Conservation (phyloP, 2,888 invertebrate species). For the Slavum lentiscoides region DNA sequence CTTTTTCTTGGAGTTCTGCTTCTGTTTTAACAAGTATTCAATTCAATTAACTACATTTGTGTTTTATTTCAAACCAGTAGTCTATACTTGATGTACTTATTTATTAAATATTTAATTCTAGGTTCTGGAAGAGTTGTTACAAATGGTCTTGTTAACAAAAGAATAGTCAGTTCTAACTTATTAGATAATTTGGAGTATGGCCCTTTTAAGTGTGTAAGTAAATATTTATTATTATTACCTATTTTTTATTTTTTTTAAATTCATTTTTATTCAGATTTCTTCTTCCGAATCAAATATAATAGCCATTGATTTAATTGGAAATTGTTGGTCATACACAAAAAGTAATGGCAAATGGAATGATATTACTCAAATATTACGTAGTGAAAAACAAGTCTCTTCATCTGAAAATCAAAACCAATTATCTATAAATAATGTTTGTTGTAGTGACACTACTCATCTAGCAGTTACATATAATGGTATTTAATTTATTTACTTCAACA, state of each 20-base stretch:
- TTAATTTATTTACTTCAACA: conserved; percentile 1
- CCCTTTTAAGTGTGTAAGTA: conserved; percentile 47
- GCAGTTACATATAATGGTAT: conserved; percentile 60
- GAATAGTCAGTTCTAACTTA: conserved; percentile 14
- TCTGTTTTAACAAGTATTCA: conserved; percentile 53
- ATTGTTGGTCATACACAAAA: conserved; percentile 56
- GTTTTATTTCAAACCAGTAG: not conserved
- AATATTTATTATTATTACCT: not conserved
- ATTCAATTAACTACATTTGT: not conserved
- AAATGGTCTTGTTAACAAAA: conserved; percentile 35
- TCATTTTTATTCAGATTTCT: conserved; percentile 50
- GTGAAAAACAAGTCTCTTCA: conserved; percentile 49
- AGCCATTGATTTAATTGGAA: conserved; percentile 55
- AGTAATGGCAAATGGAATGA: conserved; percentile 54
- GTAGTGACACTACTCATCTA: conserved; percentile 62
- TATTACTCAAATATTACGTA: conserved; percentile 54
- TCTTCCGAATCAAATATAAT: conserved; percentile 55
- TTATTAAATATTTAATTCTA: conserved; percentile 8
- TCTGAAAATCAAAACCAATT: conserved; percentile 55
- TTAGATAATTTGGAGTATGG: conserved; percentile 11
- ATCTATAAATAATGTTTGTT: conserved; percentile 61
- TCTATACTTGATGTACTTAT: not conserved
- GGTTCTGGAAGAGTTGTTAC: conserved; percentile 28
- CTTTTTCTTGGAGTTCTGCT: conserved; percentile 54
- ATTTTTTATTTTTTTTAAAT: not conserved